Evolutionary conservation across 2,797 vertebrate genomes (phyloP).

Genomic region (Pyrocephalus nanus): DNA sequence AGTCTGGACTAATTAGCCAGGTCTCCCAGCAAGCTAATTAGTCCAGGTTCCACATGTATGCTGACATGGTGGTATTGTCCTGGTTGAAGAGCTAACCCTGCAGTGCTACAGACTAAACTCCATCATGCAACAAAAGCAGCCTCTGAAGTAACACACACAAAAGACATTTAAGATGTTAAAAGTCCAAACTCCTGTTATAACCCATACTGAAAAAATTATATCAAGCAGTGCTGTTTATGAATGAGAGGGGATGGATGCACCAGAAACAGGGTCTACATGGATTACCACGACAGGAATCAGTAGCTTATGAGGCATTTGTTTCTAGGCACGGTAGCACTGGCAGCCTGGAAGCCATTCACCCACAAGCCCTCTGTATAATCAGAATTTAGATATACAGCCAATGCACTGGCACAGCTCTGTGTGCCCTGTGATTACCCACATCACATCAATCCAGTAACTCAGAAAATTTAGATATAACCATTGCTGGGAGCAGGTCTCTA

Average conservation of each 20-base stretch:
- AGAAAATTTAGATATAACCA: background rate
- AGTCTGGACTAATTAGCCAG: background rate
- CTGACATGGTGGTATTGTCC: background rate
- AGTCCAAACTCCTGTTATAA: background rate
- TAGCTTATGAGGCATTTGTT: background rate
- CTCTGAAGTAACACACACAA: background rate
- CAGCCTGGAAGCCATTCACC: background rate
- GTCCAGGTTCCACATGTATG: background rate
- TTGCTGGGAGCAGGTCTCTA: background rate
- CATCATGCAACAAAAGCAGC: background rate
- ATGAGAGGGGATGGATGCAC: background rate
- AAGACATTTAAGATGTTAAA: background rate
- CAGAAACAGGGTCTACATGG: background rate
- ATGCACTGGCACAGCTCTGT: background rate
- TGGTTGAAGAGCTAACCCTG: background rate
- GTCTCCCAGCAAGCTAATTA: background rate
- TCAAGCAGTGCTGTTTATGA: background rate
- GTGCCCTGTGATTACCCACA: background rate
- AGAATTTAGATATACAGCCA: background rate
- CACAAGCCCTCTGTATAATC: background rate
- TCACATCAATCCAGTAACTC: background rate
- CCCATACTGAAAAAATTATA: accelerated
- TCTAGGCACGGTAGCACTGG: accelerated
- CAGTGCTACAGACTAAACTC: background rate
- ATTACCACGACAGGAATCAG: background rate